These are phyloP conservation scores for Fissipunctia ypsillon DNA, from an alignment of 2,888 invertebrate genomes.

Conservation along the genomic window DNA sequence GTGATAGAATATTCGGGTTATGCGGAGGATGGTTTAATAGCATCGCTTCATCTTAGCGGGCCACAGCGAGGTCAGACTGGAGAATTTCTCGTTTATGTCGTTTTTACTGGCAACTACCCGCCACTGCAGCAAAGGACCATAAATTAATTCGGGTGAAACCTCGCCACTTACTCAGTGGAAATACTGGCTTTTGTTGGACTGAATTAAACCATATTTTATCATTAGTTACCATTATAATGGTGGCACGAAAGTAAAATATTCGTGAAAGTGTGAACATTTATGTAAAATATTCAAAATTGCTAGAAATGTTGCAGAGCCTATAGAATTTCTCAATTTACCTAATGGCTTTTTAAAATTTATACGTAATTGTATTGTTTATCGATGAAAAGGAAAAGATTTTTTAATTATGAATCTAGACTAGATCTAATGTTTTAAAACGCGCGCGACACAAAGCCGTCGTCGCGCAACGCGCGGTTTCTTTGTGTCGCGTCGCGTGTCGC, in stretches of 20 bases:
- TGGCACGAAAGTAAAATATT: constrained; percentile 26
- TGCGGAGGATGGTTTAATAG: constrained; percentile 5
- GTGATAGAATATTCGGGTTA: constrained; percentile 21
- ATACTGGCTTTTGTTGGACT: constrained; percentile 30
- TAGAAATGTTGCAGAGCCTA: background rate
- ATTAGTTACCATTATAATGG: constrained; percentile 30
- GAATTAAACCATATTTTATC: constrained; percentile 43
- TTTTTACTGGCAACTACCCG: constrained; percentile 44
- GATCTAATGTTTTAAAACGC: too few relatives aligned
- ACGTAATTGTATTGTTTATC: background rate
- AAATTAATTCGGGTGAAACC: constrained; percentile 53
- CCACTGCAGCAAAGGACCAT: constrained; percentile 46
- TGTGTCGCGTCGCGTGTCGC: too few relatives aligned
- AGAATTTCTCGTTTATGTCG: constrained; percentile 44
- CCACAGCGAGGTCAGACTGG: constrained; percentile 28
- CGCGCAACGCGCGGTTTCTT: too few relatives aligned
- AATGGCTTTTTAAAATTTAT: background rate
- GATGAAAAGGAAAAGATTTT: background rate
- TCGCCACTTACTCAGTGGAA: constrained; percentile 28
- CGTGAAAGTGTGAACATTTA: constrained; percentile 19
- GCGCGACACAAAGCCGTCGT: too few relatives aligned
- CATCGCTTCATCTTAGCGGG: constrained; percentile 14
- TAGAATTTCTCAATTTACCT: too few relatives aligned
- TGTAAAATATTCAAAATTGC: constrained; percentile 5
- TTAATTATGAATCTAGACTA: background rate